phyloP scores from a whole-genome alignment of 1,140 invertebrate species.

The Epicauta chinensis region DNA sequence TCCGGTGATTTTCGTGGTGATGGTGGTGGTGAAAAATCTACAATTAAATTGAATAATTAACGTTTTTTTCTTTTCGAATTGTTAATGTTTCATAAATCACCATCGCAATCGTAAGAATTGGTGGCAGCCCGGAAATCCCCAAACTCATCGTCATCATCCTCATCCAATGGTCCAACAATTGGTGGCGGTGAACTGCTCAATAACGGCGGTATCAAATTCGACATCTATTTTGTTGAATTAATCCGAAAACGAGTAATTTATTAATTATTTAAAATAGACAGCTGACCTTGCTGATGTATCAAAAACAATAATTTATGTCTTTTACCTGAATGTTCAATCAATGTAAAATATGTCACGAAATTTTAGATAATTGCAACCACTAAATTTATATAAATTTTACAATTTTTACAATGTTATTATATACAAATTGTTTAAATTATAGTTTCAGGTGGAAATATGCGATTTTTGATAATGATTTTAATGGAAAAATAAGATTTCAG shows the following conservation, averaged over 20 bases:
- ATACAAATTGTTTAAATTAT: background rate
- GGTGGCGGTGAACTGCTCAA: slow-evolving; percentile 59
- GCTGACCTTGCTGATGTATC: background rate
- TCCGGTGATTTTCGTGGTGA: slow-evolving; percentile 43
- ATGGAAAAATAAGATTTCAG: too few species aligned
- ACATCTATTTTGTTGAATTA: too few species aligned
- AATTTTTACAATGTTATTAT: background rate
- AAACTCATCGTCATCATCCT: slow-evolving; percentile 58
- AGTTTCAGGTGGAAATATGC: too few species aligned
- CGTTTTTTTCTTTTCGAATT: background rate
- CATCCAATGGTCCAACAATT: slow-evolving; percentile 52
- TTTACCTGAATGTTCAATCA: slow-evolving; percentile 6
- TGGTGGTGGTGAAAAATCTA: slow-evolving; percentile 47
- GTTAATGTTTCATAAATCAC: slow-evolving; percentile 23
- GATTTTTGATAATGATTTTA: too few species aligned
- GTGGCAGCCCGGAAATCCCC: slow-evolving; percentile 50
- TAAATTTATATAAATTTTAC: background rate
- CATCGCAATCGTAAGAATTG: slow-evolving; percentile 40
- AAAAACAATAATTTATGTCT: slow-evolving; percentile 2
- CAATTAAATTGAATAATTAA: slow-evolving; percentile 16
- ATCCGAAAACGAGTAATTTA: too few species aligned
- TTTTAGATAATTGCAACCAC: background rate
- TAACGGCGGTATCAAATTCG: slow-evolving; percentile 51
- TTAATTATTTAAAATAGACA: background rate
- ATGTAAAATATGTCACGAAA: slow-evolving; percentile 12